Conservation (phyloP, 2,888 invertebrate species). For the Ischnus inquisitorius region DNA sequence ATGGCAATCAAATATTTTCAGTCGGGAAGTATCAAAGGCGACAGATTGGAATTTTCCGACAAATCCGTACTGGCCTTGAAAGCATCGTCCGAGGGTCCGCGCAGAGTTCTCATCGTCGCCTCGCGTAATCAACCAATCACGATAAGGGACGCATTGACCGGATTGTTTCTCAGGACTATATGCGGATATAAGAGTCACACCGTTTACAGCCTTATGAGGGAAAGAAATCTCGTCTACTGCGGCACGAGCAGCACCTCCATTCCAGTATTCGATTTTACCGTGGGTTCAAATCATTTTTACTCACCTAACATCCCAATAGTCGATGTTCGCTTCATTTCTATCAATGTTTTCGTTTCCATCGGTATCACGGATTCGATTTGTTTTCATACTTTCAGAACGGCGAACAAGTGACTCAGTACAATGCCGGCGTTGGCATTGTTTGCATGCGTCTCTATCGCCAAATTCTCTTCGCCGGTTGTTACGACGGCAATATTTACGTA, state of each 20-base stretch:
- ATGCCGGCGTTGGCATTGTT: slow-evolving; percentile 90
- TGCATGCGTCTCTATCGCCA: slow-evolving; percentile 90
- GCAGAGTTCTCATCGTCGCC: slow-evolving; percentile 90
- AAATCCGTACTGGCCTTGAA: slow-evolving; percentile 90
- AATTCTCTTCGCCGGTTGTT: slow-evolving; percentile 90
- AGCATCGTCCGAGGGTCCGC: slow-evolving; percentile 91
- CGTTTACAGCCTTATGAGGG: slow-evolving; percentile 90
- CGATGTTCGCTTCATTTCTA: not conserved
- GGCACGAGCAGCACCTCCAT: slow-evolving; percentile 91
- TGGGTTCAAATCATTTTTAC: slow-evolving; percentile 85
- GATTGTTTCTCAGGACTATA: slow-evolving; percentile 89
- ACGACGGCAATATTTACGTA: slow-evolving; percentile 92
- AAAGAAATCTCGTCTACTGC: slow-evolving; percentile 90
- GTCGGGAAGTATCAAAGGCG: slow-evolving; percentile 79
- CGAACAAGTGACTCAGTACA: slow-evolving; percentile 87
- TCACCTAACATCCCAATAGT: not conserved
- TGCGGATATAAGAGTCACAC: slow-evolving; percentile 87
- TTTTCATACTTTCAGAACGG: slow-evolving; percentile 87
- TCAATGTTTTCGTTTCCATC: not conserved
- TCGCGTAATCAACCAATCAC: slow-evolving; percentile 90
- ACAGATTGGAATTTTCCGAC: slow-evolving; percentile 87
- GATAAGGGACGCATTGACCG: slow-evolving; percentile 91
- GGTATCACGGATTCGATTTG: not conserved
- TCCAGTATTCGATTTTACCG: slow-evolving; percentile 91
- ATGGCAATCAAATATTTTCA: slow-evolving; percentile 67